phyloP scores from a whole-genome alignment of 2,888 invertebrate genomes.

The Eucriotettix oculatus region DNA sequence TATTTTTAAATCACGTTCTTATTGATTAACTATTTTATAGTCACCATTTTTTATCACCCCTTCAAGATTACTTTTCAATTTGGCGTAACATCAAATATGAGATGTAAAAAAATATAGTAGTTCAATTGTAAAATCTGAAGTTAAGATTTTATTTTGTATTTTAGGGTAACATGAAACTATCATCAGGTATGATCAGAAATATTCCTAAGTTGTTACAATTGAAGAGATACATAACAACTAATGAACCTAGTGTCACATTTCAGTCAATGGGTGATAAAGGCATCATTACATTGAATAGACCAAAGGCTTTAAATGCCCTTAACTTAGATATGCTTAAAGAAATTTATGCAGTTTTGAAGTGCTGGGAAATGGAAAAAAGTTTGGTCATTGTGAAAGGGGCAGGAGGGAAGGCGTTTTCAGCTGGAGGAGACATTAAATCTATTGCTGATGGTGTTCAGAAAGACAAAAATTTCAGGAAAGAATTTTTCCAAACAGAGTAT shows the following conservation, averaged over 20 bases:
- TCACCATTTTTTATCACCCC: too few relatives aligned
- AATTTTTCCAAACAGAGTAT: conserved; percentile 79
- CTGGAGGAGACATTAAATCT: conserved; percentile 90
- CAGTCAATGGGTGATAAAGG: conserved; percentile 32
- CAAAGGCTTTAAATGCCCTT: conserved; percentile 61
- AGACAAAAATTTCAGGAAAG: conserved; percentile 34
- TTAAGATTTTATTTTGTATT: too few relatives aligned
- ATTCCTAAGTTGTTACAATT: too few relatives aligned
- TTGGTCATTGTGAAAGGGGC: conserved; percentile 61
- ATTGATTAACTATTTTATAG: too few relatives aligned
- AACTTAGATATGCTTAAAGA: conserved; percentile 59
- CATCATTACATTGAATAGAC: conserved; percentile 54
- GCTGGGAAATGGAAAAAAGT: conserved; percentile 54
- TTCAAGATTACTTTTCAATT: too few relatives aligned
- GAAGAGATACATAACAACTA: conserved; percentile 2
- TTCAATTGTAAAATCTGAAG: too few relatives aligned
- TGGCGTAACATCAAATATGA: too few relatives aligned
- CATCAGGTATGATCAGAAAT: too few relatives aligned
- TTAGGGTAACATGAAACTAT: too few relatives aligned
- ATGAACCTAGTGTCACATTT: conserved; percentile 24
- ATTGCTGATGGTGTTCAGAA: conserved; percentile 48
- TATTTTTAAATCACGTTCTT: too few relatives aligned
- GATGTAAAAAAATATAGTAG: too few relatives aligned
- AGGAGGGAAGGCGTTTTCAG: conserved; percentile 93
- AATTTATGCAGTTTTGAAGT: conserved; percentile 52